A percentile compares a stretch with the other conserved stretches of the same genome.
phyloP scores from a whole-genome alignment of 2,888 invertebrate genomes.

The Tetanocera ferruginea region DNA sequence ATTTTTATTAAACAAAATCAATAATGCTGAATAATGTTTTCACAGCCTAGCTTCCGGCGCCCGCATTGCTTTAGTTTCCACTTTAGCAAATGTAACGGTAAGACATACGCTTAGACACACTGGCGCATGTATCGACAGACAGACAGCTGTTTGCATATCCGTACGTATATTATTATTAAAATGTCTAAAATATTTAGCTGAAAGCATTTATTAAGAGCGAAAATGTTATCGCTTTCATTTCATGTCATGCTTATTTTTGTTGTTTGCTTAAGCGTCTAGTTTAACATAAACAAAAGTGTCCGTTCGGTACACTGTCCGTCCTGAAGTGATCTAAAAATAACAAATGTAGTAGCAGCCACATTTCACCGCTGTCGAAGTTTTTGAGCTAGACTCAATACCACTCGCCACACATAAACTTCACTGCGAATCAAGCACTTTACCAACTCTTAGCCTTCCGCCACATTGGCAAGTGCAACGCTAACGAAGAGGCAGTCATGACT shows the following conservation, averaged over 20 bases:
- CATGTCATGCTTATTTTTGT: not conserved
- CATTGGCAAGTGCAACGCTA: not conserved
- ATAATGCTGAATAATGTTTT: too few species aligned
- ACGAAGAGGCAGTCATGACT: not conserved
- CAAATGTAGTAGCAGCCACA: not conserved
- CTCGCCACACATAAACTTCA: not conserved
- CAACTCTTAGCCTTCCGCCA: not conserved
- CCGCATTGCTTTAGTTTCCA: too few species aligned
- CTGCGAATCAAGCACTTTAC: not conserved
- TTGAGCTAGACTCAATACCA: not conserved
- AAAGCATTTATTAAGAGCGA: slow-evolving; percentile 3
- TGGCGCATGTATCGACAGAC: too few species aligned
- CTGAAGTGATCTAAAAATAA: not conserved
- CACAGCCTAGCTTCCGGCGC: too few species aligned
- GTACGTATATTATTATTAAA: not conserved
- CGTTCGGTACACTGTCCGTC: not conserved
- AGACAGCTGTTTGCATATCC: not conserved
- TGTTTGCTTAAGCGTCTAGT: not conserved
- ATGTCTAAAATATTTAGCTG: not conserved
- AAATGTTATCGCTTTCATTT: slow-evolving; percentile 6
- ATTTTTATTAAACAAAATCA: too few species aligned
- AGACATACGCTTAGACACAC: too few species aligned
- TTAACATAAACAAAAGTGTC: too few species aligned
- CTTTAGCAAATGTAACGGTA: too few species aligned
- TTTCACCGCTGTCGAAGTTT: not conserved